A percentile compares a stretch with the other conserved stretches of the same genome.
These are phyloP conservation scores for Orthochromis malagaraziensis DNA, from an alignment of 2,113 vertebrate genomes.

Conservation along the genomic window DNA sequence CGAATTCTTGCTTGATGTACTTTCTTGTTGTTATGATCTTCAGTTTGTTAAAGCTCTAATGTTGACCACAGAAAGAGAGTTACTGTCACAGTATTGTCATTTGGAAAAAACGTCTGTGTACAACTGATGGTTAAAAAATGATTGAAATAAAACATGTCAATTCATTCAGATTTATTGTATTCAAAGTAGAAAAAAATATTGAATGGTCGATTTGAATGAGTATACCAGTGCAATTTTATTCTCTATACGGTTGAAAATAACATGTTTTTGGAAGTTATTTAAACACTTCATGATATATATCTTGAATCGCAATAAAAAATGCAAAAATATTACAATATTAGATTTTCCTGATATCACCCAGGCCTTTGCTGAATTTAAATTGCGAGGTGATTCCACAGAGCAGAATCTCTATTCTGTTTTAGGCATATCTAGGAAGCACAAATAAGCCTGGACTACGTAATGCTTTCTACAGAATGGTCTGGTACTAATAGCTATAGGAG, in stretches of 20 bases:
- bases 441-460: neutral
- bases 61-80: neutral
- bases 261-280: neutral
- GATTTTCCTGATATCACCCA: neutral
- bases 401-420: fast-evolving
- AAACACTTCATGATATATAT: neutral
- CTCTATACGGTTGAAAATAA: neutral
- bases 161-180: neutral
- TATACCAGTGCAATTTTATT: neutral
- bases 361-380: neutral
- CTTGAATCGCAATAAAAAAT: neutral
- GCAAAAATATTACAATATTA: neutral
- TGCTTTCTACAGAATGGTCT: neutral
- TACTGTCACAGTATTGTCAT: neutral
- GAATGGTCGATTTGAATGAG: fast-evolving
- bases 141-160: neutral
- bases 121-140: neutral
- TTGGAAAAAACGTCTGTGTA: neutral
- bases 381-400: neutral
- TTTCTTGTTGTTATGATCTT: neutral
- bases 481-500: neutral
- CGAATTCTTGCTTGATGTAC: neutral
- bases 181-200: neutral
- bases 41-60: neutral
- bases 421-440: fast-evolving